These are phyloP conservation scores for Chaitophorus viminalis DNA, from an alignment of 2,888 invertebrate species.

Conservation along the genomic window DNA sequence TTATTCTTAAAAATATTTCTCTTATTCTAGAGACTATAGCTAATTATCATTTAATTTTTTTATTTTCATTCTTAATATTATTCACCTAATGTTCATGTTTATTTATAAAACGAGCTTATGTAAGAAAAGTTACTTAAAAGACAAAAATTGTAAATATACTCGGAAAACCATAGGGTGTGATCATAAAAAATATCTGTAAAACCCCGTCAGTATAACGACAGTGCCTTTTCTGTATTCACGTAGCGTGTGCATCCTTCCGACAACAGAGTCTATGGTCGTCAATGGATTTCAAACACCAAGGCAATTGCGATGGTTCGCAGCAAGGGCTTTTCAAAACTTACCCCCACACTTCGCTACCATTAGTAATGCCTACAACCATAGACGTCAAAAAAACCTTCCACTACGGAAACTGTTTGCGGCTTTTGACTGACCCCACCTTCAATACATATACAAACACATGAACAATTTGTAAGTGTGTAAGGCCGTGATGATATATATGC, in stretches of 20 bases:
- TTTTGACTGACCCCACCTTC: constrained; percentile 39
- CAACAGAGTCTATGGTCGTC: constrained; percentile 48
- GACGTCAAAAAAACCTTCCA: constrained; percentile 24
- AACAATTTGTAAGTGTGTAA: neutral
- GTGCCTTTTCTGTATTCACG: constrained; percentile 54
- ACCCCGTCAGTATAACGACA: constrained; percentile 14
- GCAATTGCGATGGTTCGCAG: constrained; percentile 52
- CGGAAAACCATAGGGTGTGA: constrained; percentile 4
- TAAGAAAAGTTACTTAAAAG: neutral
- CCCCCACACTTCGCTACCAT: constrained; percentile 43
- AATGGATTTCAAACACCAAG: constrained; percentile 56
- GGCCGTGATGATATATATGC: too few species aligned
- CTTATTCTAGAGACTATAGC: neutral
- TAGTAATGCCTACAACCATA: constrained; percentile 26
- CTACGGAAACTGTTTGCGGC: constrained; percentile 48
- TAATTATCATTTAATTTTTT: neutral
- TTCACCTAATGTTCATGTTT: neutral
- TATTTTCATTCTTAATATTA: neutral
- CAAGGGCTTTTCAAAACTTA: constrained; percentile 55
- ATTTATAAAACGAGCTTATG: neutral
- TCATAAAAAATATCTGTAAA: constrained; percentile 3
- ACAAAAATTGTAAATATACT: constrained; percentile 14
- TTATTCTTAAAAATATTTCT: neutral
- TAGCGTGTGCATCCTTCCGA: constrained; percentile 32
- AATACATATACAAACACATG: neutral